phyloP scores from a whole-genome alignment of 2,888 invertebrate genomes.

The Mactromeris polynyma region DNA sequence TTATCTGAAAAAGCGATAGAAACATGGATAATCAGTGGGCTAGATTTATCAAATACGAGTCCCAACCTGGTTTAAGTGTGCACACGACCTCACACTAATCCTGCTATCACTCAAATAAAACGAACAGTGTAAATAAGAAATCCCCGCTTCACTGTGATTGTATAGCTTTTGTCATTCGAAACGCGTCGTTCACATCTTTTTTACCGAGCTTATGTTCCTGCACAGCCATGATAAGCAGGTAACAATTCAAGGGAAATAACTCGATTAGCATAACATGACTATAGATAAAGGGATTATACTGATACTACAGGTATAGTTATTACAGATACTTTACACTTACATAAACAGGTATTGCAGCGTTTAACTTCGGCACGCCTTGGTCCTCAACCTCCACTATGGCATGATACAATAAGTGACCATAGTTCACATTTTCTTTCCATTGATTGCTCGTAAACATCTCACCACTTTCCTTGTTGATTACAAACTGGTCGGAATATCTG shows the following conservation, averaged over 20 bases:
- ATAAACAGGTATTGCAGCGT: constrained; percentile 39
- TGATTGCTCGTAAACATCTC: background rate
- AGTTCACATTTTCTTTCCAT: background rate
- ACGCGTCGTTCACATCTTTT: too few species aligned
- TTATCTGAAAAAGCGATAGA: too few species aligned
- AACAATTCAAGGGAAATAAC: background rate
- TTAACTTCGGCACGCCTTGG: constrained; percentile 46
- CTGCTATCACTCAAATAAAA: too few species aligned
- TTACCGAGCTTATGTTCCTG: too few species aligned
- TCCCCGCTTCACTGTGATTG: too few species aligned
- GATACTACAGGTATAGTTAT: background rate
- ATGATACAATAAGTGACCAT: constrained; percentile 32
- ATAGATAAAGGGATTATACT: background rate
- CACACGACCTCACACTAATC: too few species aligned
- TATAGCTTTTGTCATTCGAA: too few species aligned
- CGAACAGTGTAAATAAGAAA: too few species aligned
- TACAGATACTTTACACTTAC: constrained; percentile 37
- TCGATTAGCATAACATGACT: background rate
- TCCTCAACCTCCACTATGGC: constrained; percentile 44
- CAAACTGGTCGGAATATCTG: constrained; percentile 27
- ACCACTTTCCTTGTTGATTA: constrained; percentile 19
- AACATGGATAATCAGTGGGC: too few species aligned
- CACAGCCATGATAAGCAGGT: too few species aligned
- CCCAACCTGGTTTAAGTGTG: too few species aligned
- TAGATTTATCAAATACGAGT: too few species aligned